Evolutionary conservation across 1,140 invertebrate species (phyloP).

Genomic region (Habropoda laboriosa): DNA sequence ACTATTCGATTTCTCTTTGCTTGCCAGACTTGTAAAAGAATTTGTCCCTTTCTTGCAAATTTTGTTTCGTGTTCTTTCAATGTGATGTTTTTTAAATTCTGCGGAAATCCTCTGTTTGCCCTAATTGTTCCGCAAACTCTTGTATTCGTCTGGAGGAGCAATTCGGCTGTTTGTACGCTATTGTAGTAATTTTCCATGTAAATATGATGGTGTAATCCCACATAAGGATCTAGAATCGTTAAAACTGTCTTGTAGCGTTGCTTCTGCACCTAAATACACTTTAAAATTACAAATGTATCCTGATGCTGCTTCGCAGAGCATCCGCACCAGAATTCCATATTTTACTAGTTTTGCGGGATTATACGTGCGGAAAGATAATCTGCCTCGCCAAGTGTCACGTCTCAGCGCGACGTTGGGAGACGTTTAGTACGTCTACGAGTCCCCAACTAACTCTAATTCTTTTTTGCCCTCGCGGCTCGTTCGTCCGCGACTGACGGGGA

Average conservation of each 20-base stretch:
- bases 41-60: too few species aligned
- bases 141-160: not conserved
- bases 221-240: slow-evolving; percentile 16
- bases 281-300: slow-evolving; percentile 38
- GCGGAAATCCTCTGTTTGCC: slow-evolving; percentile 21
- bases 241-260: slow-evolving; percentile 7
- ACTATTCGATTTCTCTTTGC: not conserved
- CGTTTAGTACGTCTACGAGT: too few species aligned
- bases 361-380: slow-evolving; percentile 13
- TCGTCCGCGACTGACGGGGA: too few species aligned
- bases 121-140: slow-evolving; percentile 29
- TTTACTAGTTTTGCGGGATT: not conserved
- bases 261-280: not conserved
- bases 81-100: too few species aligned
- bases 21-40: too few species aligned
- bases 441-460: too few species aligned
- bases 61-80: too few species aligned
- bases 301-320: slow-evolving; percentile 12
- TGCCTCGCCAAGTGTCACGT: not conserved
- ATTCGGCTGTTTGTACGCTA: not conserved
- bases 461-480: too few species aligned
- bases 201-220: slow-evolving; percentile 2
- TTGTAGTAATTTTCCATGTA: slow-evolving; percentile 9
- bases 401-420: too few species aligned
- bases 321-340: slow-evolving; percentile 33